Evolutionary conservation across 1,140 invertebrate species (phyloP).

Genomic region (Stenopsyche tienmushanensis): DNA sequence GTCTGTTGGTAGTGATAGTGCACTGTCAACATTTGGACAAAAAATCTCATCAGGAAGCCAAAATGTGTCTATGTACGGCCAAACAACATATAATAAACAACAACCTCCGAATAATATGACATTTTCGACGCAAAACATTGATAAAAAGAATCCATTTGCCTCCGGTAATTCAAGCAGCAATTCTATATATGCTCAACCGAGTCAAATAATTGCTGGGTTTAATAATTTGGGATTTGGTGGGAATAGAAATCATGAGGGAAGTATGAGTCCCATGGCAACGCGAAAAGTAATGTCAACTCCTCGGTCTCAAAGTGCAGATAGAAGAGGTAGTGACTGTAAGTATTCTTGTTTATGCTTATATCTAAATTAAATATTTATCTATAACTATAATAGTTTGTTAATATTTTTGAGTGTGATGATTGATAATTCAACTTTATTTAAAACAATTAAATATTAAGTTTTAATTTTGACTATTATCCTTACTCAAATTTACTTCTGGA

Average conservation of each 20-base stretch:
- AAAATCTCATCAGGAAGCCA: conserved; percentile 22
- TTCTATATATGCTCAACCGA: conserved; percentile 57
- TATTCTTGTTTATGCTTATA: conserved; percentile 20
- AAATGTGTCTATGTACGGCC: conserved; percentile 25
- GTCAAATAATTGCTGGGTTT: conserved; percentile 52
- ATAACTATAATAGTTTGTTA: not conserved
- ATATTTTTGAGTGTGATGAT: not conserved
- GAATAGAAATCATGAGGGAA: conserved; percentile 41
- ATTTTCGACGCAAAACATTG: conserved; percentile 20
- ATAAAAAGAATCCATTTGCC: conserved; percentile 37
- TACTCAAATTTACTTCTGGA: too few relatives aligned
- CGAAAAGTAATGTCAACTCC: conserved; percentile 49
- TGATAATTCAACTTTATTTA: too few relatives aligned
- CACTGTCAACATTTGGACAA: conserved; percentile 37
- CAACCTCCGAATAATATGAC: not conserved
- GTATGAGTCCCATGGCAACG: conserved; percentile 51
- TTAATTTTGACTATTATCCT: too few relatives aligned
- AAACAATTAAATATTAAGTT: too few relatives aligned
- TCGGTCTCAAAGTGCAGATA: conserved; percentile 59
- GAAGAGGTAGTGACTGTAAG: conserved; percentile 53
- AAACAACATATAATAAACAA: conserved; percentile 31
- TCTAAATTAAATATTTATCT: not conserved
- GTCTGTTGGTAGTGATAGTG: conserved; percentile 31
- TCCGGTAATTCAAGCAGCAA: conserved; percentile 40
- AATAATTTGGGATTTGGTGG: conserved; percentile 44